Evolutionary conservation across 2,113 vertebrate species (phyloP).

Genomic region (Hoplias malabaricus): DNA sequence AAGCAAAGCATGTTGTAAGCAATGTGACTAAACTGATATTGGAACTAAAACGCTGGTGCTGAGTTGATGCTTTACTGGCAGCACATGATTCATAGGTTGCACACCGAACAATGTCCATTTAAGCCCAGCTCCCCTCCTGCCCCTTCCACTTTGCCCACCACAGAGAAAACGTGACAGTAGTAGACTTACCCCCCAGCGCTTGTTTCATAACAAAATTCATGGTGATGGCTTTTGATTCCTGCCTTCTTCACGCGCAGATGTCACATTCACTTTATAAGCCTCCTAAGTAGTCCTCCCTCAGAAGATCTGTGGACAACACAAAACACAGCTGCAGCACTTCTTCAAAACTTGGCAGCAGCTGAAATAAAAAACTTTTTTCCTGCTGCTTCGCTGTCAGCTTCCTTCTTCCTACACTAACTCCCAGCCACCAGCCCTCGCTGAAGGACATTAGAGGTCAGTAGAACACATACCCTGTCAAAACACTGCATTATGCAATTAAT

Average conservation of each 20-base stretch:
- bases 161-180: conserved; percentile 1
- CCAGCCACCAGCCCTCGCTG: conserved; percentile 49
- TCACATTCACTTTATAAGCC: conserved; percentile 73
- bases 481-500: background rate
- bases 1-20: background rate
- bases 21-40: no score
- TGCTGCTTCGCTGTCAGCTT: background rate
- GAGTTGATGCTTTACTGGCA: background rate
- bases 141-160: background rate
- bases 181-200: conserved; percentile 87
- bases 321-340: conserved; percentile 12
- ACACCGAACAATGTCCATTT: background rate
- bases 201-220: conserved; percentile 98
- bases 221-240: conserved; percentile 79
- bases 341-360: conserved; percentile 7
- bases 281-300: conserved; percentile 60
- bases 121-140: no score
- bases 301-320: conserved; percentile 59
- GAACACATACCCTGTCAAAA: conserved; percentile 40
- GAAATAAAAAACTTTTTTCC: conserved; percentile 2
- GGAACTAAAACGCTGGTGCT: background rate
- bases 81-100: background rate
- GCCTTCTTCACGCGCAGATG: conserved; percentile 67
- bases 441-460: conserved; percentile 72
- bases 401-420: background rate